Percentiles rank a stretch among this genome's conserved stretches.
Conservation (phyloP, 2,797 vertebrate genomes). For the Gymnothorax reevesii region DNA sequence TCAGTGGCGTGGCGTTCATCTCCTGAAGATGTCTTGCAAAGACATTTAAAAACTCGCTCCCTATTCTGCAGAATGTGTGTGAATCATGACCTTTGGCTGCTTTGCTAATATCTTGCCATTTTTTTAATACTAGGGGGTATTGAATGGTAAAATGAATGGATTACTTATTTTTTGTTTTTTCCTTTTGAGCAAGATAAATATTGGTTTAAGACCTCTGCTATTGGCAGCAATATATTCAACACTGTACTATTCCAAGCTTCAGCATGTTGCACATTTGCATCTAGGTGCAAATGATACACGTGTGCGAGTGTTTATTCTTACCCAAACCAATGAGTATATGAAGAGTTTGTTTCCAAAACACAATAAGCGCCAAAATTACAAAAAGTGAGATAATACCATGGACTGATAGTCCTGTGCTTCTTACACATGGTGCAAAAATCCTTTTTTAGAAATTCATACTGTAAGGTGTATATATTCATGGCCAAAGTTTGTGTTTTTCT, state of each 20-base stretch:
- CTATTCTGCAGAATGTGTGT: background rate
- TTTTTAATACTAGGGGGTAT: background rate
- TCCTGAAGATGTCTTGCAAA: slow-evolving; percentile 14
- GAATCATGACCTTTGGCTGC: background rate
- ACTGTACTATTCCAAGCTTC: background rate
- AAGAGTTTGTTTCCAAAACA: too few species aligned
- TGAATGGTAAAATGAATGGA: too few species aligned
- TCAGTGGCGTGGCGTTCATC: background rate
- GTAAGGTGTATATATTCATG: too few species aligned
- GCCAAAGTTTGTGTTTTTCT: too few species aligned
- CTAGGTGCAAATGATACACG: background rate
- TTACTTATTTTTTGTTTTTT: background rate
- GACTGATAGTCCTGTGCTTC: too few species aligned
- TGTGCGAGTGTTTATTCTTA: background rate
- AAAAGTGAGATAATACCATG: too few species aligned
- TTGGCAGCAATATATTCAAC: background rate
- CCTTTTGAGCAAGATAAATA: background rate
- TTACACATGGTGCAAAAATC: too few species aligned
- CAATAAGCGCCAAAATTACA: too few species aligned
- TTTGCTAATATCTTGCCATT: background rate
- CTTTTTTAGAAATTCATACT: too few species aligned
- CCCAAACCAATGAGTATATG: too few species aligned
- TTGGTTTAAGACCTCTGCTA: background rate
- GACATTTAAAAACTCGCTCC: background rate
- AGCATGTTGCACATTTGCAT: background rate